A percentile compares a stretch with the other conserved stretches of the same genome.
phyloP scores from a whole-genome alignment of 2,113 vertebrate genomes.

The Nesoenas mayeri region DNA sequence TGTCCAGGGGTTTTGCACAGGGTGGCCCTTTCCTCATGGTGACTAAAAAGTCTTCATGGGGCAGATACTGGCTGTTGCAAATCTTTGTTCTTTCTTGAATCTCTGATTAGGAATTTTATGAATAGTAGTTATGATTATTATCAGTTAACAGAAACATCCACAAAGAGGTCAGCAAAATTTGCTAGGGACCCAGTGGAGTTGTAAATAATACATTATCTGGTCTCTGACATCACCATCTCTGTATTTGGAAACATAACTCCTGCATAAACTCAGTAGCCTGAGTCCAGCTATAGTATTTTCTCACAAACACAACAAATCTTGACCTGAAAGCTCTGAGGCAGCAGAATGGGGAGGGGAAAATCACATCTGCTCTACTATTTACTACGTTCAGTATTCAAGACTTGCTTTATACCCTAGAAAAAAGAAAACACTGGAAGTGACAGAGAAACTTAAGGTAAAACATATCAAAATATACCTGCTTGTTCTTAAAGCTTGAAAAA shows the following conservation, averaged over 20 bases:
- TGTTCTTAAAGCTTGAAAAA: background rate
- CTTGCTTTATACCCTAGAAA: background rate
- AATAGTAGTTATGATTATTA: background rate
- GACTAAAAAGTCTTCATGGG: background rate
- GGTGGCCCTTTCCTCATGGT: background rate
- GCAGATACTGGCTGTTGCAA: background rate
- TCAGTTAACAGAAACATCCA: background rate
- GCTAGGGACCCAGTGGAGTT: fast-evolving
- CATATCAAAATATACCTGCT: background rate
- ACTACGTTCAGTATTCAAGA: background rate
- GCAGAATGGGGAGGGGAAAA: background rate
- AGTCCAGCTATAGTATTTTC: background rate
- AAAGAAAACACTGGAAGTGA: background rate
- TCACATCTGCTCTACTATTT: fast-evolving
- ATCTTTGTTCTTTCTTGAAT: background rate
- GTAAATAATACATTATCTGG: background rate
- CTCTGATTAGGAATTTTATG: background rate
- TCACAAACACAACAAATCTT: background rate
- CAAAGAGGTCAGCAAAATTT: background rate
- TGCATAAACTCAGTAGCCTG: background rate
- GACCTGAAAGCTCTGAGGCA: fast-evolving
- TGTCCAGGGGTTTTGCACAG: background rate
- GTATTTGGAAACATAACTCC: background rate
- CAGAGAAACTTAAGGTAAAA: background rate
- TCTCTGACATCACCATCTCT: background rate